Evolutionary conservation across 2,797 vertebrate genomes (phyloP).

Genomic region (Phoxinus dragarum): DNA sequence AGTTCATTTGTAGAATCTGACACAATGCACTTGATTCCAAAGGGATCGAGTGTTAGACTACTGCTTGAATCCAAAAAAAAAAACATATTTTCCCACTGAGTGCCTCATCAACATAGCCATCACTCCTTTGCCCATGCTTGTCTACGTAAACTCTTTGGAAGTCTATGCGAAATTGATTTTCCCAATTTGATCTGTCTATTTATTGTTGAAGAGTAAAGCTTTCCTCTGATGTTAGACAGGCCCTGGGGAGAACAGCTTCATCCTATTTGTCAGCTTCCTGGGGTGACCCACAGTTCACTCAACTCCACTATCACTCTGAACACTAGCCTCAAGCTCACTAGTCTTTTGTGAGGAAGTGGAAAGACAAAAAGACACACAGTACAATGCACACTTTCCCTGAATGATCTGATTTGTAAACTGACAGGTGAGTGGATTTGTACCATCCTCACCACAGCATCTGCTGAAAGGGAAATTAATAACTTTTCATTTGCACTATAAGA

Average conservation of each 20-base stretch:
- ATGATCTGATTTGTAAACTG: slow-evolving; percentile 35
- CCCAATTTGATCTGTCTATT: slow-evolving; percentile 29
- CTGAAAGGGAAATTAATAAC: neutral
- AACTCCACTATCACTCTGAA: slow-evolving; percentile 57
- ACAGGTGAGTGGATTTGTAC: neutral
- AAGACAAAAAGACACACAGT: slow-evolving; percentile 10
- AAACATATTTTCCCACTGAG: neutral
- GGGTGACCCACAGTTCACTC: slow-evolving; percentile 49
- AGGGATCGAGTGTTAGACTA: neutral
- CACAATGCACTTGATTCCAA: slow-evolving; percentile 23
- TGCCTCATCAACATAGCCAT: neutral
- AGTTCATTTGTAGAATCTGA: neutral
- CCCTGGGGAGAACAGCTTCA: slow-evolving; percentile 41
- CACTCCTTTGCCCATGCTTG: neutral
- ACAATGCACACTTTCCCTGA: slow-evolving; percentile 22
- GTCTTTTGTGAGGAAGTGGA: slow-evolving; percentile 42
- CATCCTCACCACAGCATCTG: neutral
- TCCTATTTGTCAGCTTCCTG: slow-evolving; percentile 53
- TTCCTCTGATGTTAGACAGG: slow-evolving; percentile 32
- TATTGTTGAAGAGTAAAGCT: slow-evolving; percentile 27
- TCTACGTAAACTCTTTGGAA: slow-evolving; percentile 14
- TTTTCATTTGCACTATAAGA: neutral
- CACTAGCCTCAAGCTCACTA: slow-evolving; percentile 36
- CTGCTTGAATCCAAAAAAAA: neutral
- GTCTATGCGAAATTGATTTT: slow-evolving; percentile 12